Evolutionary conservation across 2,888 invertebrate species (phyloP).

Genomic region (Cerastis leucographa): DNA sequence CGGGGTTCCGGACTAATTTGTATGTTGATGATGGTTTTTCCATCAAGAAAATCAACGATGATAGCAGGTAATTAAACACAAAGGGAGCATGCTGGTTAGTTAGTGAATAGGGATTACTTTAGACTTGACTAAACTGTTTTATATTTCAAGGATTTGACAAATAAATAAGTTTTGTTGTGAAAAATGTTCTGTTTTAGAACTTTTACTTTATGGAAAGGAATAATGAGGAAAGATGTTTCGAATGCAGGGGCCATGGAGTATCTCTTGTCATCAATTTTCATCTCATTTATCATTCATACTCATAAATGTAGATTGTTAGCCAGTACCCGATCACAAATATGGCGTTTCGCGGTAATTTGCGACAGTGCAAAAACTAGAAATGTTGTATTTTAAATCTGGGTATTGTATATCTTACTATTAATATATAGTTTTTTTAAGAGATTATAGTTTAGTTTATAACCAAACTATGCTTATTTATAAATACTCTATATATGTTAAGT

Average conservation of each 20-base stretch:
- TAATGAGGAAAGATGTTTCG: background rate
- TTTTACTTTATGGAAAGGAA: background rate
- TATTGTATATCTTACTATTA: conserved; percentile 17
- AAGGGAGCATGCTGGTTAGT: too few relatives aligned
- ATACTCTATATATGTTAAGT: conserved; percentile 44
- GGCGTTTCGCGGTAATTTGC: background rate
- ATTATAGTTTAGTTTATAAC: conserved; percentile 27
- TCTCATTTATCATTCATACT: conserved; percentile 42
- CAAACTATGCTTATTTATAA: conserved; percentile 27
- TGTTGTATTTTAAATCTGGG: background rate
- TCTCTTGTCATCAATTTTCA: conserved; percentile 49
- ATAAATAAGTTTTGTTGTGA: background rate
- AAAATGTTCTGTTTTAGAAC: background rate
- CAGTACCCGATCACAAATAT: background rate
- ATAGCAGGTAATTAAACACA: too few relatives aligned
- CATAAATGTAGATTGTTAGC: conserved; percentile 12
- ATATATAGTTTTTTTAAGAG: conserved; percentile 34
- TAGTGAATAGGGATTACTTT: background rate
- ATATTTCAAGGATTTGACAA: conserved; percentile 24
- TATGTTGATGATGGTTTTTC: too few relatives aligned
- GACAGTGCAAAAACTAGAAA: background rate
- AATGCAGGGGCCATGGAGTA: conserved; percentile 56
- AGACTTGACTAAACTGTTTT: background rate
- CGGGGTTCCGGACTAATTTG: too few relatives aligned
- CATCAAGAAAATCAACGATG: too few relatives aligned